Evolutionary conservation across 1,140 invertebrate species (phyloP).

Genomic region (Drosophila repleta): DNA sequence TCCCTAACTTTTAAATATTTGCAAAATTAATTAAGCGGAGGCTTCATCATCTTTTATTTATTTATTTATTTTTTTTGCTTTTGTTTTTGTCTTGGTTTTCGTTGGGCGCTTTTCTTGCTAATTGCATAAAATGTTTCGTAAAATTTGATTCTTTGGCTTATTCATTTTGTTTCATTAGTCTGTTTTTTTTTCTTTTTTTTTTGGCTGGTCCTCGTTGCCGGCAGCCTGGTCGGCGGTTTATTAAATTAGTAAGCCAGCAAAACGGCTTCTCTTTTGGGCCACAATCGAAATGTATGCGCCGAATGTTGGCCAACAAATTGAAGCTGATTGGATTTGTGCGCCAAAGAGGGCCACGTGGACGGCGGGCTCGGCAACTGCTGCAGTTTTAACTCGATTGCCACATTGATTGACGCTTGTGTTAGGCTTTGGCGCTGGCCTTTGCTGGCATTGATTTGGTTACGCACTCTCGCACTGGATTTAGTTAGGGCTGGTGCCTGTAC

Average conservation of each 20-base stretch:
- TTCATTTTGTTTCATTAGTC: constrained; percentile 4
- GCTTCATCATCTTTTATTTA: constrained; percentile 5
- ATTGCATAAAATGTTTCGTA: constrained; percentile 52
- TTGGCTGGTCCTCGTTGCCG: too few species aligned
- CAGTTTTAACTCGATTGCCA: constrained; percentile 45
- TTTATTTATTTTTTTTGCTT: too few species aligned
- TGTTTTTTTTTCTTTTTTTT: constrained; percentile 4
- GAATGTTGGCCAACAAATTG: constrained; percentile 18
- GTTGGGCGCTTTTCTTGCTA: constrained; percentile 32
- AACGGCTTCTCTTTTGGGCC: constrained; percentile 21
- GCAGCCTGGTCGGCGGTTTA: constrained; percentile 2
- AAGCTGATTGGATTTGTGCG: constrained; percentile 17
- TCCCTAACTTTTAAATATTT: constrained; percentile 59
- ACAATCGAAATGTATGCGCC: constrained; percentile 17
- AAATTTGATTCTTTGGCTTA: constrained; percentile 20
- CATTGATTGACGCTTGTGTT: constrained; percentile 49
- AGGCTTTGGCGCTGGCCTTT: constrained; percentile 9
- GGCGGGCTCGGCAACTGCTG: constrained; percentile 1
- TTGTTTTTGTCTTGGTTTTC: constrained; percentile 16
- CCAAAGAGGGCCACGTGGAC: neutral
- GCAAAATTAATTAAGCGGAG: constrained; percentile 73
- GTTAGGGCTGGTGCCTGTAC: neutral
- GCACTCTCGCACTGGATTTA: constrained; percentile 36
- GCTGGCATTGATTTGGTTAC: constrained; percentile 40
- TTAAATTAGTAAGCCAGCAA: constrained; percentile 40